These are phyloP conservation scores for Auanema sp. DNA, from an alignment of 2,888 invertebrate species.

Conservation along the genomic window DNA sequence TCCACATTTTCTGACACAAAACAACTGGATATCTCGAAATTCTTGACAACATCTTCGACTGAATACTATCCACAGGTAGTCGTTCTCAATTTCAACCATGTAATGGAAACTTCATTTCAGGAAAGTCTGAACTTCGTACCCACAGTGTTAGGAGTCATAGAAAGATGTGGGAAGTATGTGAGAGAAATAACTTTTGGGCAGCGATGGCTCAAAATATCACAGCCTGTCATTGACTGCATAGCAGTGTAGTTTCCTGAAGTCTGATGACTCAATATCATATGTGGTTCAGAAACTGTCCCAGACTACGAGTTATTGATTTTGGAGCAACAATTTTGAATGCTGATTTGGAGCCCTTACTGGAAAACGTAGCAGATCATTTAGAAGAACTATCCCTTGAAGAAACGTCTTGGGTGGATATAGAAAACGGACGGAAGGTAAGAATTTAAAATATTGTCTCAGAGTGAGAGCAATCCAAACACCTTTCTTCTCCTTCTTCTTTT, in stretches of 20 bases:
- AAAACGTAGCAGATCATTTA: slow-evolving; percentile 18
- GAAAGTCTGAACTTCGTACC: slow-evolving; percentile 42
- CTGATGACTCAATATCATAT: too few relatives aligned
- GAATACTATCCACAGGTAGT: slow-evolving; percentile 20
- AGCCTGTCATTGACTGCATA: slow-evolving; percentile 43
- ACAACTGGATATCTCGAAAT: slow-evolving; percentile 14
- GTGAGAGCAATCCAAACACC: neutral
- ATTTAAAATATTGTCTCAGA: neutral
- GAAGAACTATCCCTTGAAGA: slow-evolving; percentile 34
- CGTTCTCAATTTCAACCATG: neutral
- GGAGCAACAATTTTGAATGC: slow-evolving; percentile 31
- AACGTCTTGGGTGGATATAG: slow-evolving; percentile 29
- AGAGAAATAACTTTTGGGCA: slow-evolving; percentile 43
- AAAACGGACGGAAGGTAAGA: slow-evolving; percentile 9
- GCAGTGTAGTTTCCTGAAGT: slow-evolving; percentile 23
- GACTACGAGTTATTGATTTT: slow-evolving; percentile 25
- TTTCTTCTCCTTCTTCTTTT: neutral
- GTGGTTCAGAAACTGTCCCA: slow-evolving; percentile 26
- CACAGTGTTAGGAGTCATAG: slow-evolving; percentile 39
- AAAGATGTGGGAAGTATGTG: slow-evolving; percentile 46
- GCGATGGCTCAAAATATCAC: slow-evolving; percentile 48
- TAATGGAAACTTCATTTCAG: slow-evolving; percentile 17
- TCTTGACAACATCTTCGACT: slow-evolving; percentile 12
- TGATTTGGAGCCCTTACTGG: slow-evolving; percentile 24
- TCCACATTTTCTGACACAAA: slow-evolving; percentile 16